Conservation (phyloP, 2,888 invertebrate genomes). For the Stramonita haemastoma region DNA sequence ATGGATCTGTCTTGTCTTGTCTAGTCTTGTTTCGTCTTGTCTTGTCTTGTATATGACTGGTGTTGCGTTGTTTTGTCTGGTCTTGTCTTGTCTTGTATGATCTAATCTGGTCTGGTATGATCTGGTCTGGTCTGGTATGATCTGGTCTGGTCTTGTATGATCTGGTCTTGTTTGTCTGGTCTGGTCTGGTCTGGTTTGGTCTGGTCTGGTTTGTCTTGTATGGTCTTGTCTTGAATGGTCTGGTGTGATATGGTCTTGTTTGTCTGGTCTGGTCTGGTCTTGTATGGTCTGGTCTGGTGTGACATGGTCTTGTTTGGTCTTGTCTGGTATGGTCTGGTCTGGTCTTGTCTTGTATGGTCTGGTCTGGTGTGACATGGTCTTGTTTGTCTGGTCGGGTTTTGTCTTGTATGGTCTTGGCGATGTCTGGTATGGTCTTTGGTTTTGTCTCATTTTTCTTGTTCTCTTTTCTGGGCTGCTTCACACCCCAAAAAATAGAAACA, state of each 20-base stretch:
- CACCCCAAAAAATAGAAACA: too few species aligned
- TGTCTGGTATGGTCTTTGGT: neutral
- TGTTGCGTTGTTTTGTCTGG: neutral
- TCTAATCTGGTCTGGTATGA: neutral
- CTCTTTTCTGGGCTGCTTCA: too few species aligned
- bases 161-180: neutral
- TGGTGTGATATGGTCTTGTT: neutral
- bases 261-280: neutral
- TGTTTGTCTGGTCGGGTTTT: neutral
- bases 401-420: neutral
- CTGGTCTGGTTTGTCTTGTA: neutral
- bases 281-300: neutral
- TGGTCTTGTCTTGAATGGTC: neutral
- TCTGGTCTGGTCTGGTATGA: neutral
- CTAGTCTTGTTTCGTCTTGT: neutral
- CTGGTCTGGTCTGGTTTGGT: neutral
- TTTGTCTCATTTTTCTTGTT: too few species aligned
- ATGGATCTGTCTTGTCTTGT: neutral
- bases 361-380: neutral
- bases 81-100: neutral
- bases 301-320: neutral
- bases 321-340: neutral
- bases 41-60: neutral
- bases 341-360: neutral
- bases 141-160: neutral